phyloP scores from a whole-genome alignment of 2,888 invertebrate species.

The Dusona sp. region DNA sequence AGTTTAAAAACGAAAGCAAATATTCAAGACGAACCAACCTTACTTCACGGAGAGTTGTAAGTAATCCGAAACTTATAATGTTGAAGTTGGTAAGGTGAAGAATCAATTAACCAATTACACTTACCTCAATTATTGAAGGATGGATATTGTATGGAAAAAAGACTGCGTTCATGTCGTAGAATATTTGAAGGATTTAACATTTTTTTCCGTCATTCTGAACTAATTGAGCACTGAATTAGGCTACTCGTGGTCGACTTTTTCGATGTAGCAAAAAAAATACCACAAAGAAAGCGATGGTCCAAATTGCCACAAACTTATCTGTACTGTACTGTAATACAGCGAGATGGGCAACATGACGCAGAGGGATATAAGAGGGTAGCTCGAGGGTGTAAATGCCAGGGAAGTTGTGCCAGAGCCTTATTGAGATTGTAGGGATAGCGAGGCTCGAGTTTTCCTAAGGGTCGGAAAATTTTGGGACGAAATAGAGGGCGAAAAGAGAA shows the following conservation, averaged over 20 bases:
- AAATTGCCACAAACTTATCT: slow-evolving; percentile 20
- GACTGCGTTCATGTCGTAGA: neutral
- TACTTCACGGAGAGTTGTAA: neutral
- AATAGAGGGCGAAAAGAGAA: slow-evolving; percentile 52
- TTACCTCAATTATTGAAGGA: neutral
- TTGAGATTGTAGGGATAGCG: slow-evolving; percentile 80
- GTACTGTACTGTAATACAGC: slow-evolving; percentile 8
- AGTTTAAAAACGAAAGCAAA: neutral
- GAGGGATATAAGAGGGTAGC: slow-evolving; percentile 53
- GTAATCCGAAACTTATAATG: neutral
- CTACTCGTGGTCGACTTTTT: slow-evolving; percentile 13
- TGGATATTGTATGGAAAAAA: neutral
- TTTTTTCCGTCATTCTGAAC: neutral
- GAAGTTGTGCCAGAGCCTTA: slow-evolving; percentile 79
- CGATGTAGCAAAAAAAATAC: neutral
- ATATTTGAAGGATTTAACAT: neutral
- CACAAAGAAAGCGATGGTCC: slow-evolving; percentile 1
- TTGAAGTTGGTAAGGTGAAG: neutral
- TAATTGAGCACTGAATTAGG: neutral
- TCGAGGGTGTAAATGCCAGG: slow-evolving; percentile 73
- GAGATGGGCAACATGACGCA: slow-evolving; percentile 56
- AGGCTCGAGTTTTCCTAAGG: slow-evolving; percentile 80
- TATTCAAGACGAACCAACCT: neutral
- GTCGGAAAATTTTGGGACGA: slow-evolving; percentile 72
- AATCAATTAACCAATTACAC: neutral